Conservation (phyloP, 2,888 invertebrate genomes). For the Morinoia aosen region DNA sequence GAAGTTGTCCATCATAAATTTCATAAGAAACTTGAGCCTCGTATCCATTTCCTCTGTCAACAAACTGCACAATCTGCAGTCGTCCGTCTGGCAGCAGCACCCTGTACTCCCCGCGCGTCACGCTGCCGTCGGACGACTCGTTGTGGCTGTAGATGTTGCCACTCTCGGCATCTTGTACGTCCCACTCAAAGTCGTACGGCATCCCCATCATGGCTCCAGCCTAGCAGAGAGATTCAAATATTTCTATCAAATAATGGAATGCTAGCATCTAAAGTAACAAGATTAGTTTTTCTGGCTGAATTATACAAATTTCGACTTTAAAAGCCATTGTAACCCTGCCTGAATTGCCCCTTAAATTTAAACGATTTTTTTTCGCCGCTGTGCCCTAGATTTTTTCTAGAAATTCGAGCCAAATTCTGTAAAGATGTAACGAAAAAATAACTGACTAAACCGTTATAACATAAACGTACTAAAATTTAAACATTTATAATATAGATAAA, state of each 20-base stretch:
- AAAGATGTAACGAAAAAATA: too few relatives aligned
- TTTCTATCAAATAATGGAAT: neutral
- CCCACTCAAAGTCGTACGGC: slow-evolving; percentile 60
- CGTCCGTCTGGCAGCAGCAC: slow-evolving; percentile 56
- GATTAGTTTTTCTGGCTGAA: neutral
- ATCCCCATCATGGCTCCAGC: slow-evolving; percentile 53
- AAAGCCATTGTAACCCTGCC: neutral
- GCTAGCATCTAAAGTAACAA: neutral
- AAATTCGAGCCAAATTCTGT: too few relatives aligned
- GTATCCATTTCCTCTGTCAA: slow-evolving; percentile 56
- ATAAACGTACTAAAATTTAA: too few relatives aligned
- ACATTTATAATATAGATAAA: too few relatives aligned
- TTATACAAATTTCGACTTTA: neutral
- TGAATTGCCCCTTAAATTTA: too few relatives aligned
- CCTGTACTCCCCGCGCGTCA: slow-evolving; percentile 56
- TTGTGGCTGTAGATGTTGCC: slow-evolving; percentile 55
- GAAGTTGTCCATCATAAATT: slow-evolving; percentile 9
- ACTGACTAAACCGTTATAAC: too few relatives aligned
- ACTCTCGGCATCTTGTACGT: slow-evolving; percentile 55
- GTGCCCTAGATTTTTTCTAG: too few relatives aligned
- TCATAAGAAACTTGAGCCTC: slow-evolving; percentile 57
- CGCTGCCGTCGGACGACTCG: slow-evolving; percentile 55
- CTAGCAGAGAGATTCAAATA: neutral
- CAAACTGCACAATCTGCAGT: slow-evolving; percentile 55
- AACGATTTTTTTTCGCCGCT: too few relatives aligned